Percentiles rank a stretch among this genome's conserved stretches.
Conservation (phyloP, 35 echinoderm and acorn worm species). For the Nesometra sesokonis region DNA sequence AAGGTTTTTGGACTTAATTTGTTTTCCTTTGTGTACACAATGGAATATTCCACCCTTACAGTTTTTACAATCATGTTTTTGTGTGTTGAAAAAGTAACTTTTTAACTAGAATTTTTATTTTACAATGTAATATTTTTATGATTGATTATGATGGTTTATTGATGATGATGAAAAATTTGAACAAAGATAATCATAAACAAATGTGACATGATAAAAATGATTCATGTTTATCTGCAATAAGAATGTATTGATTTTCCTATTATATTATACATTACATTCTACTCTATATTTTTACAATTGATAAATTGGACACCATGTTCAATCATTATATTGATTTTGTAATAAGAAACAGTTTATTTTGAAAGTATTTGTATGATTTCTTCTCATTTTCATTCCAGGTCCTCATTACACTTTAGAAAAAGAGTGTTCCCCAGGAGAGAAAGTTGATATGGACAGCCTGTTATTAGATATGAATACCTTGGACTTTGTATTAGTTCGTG, state of each 20-base stretch:
- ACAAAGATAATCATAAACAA: not conserved
- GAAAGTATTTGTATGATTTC: not conserved
- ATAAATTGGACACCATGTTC: not conserved
- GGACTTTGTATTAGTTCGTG: constrained; percentile 91
- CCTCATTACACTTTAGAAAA: constrained; percentile 95
- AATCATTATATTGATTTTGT: not conserved
- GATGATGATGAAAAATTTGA: not conserved
- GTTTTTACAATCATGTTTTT: too few species aligned
- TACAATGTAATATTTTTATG: not conserved
- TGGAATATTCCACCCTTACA: too few species aligned
- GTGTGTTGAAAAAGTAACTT: too few species aligned
- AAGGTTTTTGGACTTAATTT: too few species aligned
- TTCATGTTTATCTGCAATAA: not conserved
- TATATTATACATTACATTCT: not conserved
- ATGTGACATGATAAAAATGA: not conserved
- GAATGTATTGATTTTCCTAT: not conserved
- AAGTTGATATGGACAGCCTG: constrained; percentile 68
- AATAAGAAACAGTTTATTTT: not conserved
- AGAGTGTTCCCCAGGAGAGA: constrained; percentile 54
- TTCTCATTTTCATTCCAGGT: constrained; percentile 29
- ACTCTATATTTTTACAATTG: not conserved
- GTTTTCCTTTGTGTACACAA: too few species aligned
- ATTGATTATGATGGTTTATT: not conserved
- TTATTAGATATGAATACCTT: constrained; percentile 41
- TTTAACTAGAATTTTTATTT: too few species aligned